Percentiles rank a stretch among this genome's conserved stretches.
Evolutionary conservation across 2,888 invertebrate species (phyloP).

Genomic region (Oscheius sp.): DNA sequence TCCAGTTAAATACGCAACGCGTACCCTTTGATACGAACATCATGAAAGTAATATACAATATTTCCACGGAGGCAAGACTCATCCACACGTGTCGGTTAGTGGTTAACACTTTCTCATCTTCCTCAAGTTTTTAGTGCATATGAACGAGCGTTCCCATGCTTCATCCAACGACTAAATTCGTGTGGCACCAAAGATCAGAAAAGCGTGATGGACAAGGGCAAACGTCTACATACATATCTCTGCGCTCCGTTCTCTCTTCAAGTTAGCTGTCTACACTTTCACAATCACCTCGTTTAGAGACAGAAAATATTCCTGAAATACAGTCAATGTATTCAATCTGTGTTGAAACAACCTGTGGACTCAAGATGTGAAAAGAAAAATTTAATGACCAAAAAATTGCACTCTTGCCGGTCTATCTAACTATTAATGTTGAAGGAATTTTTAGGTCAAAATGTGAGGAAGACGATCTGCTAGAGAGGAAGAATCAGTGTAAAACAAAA

Average conservation of each 20-base stretch:
- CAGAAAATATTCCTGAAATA: slow-evolving; percentile 42
- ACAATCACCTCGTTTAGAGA: slow-evolving; percentile 14
- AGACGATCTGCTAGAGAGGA: too few species aligned
- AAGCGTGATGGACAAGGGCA: slow-evolving; percentile 42
- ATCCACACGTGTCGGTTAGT: slow-evolving; percentile 56
- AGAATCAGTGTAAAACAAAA: slow-evolving; percentile 38
- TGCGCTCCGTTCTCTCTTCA: slow-evolving; percentile 54
- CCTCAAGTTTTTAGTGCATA: slow-evolving; percentile 36
- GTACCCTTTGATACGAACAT: slow-evolving; percentile 59
- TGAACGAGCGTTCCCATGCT: slow-evolving; percentile 47
- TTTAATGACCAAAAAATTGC: slow-evolving; percentile 33
- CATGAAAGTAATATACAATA: slow-evolving; percentile 53
- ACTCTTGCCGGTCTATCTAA: slow-evolving; percentile 41
- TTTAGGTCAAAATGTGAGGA: slow-evolving; percentile 16
- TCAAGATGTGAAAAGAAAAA: slow-evolving; percentile 33
- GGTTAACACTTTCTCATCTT: neutral
- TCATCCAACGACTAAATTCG: slow-evolving; percentile 44
- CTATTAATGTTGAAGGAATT: neutral
- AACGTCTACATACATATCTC: slow-evolving; percentile 44
- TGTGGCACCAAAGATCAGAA: slow-evolving; percentile 51
- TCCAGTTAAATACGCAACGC: slow-evolving; percentile 47
- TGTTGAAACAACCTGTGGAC: slow-evolving; percentile 29
- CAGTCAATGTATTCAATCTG: slow-evolving; percentile 40
- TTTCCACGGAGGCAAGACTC: slow-evolving; percentile 56
- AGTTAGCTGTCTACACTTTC: neutral